Base-by-base conservation (phyloP, 37 sponge, comb jelly and placozoan species). In the Diacarnus erythraeanus region DNA sequence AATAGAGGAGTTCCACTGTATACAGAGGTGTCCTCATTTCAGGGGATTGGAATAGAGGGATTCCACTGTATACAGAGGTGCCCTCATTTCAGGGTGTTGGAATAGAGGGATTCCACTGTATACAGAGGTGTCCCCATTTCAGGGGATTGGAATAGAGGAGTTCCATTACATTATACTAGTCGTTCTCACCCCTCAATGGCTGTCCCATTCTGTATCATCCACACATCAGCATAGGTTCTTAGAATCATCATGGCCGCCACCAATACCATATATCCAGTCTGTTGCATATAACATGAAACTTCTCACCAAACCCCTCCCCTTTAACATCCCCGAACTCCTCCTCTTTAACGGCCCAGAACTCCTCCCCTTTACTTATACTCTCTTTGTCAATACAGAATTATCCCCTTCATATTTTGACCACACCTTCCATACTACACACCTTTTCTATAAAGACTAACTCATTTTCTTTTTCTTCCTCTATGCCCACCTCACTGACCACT, bases 121-220 rank as follows among this genome's bases (percentile, higher is more conserved):
- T 12, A n/a, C n/a, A n/a, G n/a, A n/a, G n/a, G n/a, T n/a, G n/a
- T n/a, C n/a, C n/a, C n/a, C n/a, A n/a, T n/a, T n/a, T n/a, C 64
- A 15, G 26, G 18, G 26, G 26, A 6, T 23, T 20, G 64, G 64
- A 6, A 63, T 23, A 63, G 20, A 47, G 12, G 51, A 15, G 6
- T 47, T 47, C 51, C 6, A 47, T 12, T 15, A 47, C 51, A 15
- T 12, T 47, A 15, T 47, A 12, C 12, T 6, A 47, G 2, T 3
- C 26, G 2, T 4, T 22, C 86, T 81, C 57, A 94, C 96, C 75
- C 86, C 42, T 97, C 97, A 70, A 94, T 77, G 36, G 95, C 78
- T 38, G 97, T 97, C 8, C 93, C 93, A 64, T 94, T 97, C 70
- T 88, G 80, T 8, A 97, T 97, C 90, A 97, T 91, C 97, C 97